Base-by-base conservation (phyloP, 2,113 vertebrate species). In the Myotis davidii region DNA sequence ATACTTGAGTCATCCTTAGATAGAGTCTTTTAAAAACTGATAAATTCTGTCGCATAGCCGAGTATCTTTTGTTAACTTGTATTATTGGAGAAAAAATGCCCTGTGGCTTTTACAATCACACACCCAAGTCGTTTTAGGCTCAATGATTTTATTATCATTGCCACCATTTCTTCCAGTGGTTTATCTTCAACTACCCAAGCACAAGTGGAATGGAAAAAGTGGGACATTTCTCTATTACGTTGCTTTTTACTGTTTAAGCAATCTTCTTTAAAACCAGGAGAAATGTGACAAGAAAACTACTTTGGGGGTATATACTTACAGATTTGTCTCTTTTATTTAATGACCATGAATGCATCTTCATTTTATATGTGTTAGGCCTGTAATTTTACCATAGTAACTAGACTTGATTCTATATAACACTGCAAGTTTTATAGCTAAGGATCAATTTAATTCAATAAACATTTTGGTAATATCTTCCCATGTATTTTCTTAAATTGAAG, bases 181-280 rank as follows among this genome's bases (percentile, higher is more conserved):
- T 98, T 97, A 37, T 97, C 93, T 98, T 94, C 94, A 97, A 88
- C 65, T 96, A 94, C 78, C 77, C 95, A 94, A 96, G 92, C 85
- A 96, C 25, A 88, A 77, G 29, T 86, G 52, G 74, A 92, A 81
- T 85, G 69, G 87, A 48, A 88, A 97, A 32, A 39, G 88, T 5
- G 1, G 45, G 97, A 96, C 92, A 87, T 88, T 94, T 96, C 85
- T 93, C 79, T 85, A 78, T 95, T 95, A 34, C 1, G 27, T 91
- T 92, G 67, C 78, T 85, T 95, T 88, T 86, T 85, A 88, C 65
- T 92, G 20, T 95, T 94, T 91, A 96, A 97, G 69, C 86, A 96
- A 70, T 88, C 54, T 76, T 97, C 88, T 84, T 76, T 92, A 77
- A 92, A 95, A 59, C 82, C 92, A 94, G 78, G 77, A 97, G 85